Percentiles rank a stretch among this genome's conserved stretches.
These are phyloP conservation scores for Orchesellides sinensis DNA, from an alignment of 2,888 invertebrate genomes.

Conservation along the genomic window DNA sequence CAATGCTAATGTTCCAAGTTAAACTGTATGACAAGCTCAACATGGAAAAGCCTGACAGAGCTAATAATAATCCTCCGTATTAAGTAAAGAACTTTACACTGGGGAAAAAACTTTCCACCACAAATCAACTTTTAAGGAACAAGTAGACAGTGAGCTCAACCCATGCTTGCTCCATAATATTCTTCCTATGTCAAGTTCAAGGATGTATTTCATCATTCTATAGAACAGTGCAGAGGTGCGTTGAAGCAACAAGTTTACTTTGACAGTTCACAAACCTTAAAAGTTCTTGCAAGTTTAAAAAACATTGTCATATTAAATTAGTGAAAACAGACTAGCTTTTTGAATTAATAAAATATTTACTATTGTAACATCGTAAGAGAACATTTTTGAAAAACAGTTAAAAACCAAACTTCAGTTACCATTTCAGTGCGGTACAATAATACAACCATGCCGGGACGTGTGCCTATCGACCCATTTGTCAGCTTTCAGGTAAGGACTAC, in stretches of 20 bases:
- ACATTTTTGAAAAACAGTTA: background rate
- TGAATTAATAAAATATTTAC: too few relatives aligned
- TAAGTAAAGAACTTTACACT: too few relatives aligned
- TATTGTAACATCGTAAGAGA: too few relatives aligned
- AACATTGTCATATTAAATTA: background rate
- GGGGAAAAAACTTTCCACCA: background rate
- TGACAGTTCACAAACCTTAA: constrained; percentile 16
- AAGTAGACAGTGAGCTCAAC: background rate
- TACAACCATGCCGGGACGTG: constrained; percentile 13
- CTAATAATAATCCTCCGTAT: too few relatives aligned
- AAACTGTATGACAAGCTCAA: too few relatives aligned
- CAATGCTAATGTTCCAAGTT: too few relatives aligned
- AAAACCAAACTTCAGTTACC: background rate
- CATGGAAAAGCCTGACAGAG: too few relatives aligned
- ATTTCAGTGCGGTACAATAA: background rate
- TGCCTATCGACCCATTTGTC: constrained; percentile 20
- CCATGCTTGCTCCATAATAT: background rate
- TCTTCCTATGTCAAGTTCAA: constrained; percentile 43
- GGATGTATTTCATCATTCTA: too few relatives aligned
- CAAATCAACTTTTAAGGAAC: background rate
- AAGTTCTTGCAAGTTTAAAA: background rate
- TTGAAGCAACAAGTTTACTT: constrained; percentile 11
- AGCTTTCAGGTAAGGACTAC: constrained; percentile 17
- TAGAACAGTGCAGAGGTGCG: too few relatives aligned
- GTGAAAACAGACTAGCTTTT: background rate